These are phyloP conservation scores for Sardinella longiceps DNA, from an alignment of 2,797 vertebrate species.

Conservation along the genomic window DNA sequence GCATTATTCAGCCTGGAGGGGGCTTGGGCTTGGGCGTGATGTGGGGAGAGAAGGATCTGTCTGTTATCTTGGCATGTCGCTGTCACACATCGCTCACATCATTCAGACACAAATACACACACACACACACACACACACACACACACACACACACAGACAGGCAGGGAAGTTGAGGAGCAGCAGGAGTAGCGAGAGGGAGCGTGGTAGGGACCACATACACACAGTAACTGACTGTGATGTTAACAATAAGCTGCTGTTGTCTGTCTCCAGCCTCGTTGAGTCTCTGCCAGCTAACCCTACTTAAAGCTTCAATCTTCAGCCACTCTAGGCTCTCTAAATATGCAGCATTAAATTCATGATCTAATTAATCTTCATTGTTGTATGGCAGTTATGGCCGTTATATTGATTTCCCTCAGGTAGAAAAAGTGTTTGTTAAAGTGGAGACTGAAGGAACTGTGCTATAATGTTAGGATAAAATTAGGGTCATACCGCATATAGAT, in stretches of 20 bases:
- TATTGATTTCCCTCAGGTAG: no score
- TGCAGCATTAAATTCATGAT: no score
- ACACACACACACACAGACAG: neutral
- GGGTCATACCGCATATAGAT: no score
- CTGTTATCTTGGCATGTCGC: slow-evolving; percentile 12
- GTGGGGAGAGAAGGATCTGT: slow-evolving; percentile 11
- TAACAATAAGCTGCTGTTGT: neutral
- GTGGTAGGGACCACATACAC: neutral
- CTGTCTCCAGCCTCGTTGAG: neutral
- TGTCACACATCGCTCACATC: neutral
- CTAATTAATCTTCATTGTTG: no score
- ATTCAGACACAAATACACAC: neutral
- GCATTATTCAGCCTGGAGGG: slow-evolving; percentile 60
- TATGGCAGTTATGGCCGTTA: no score
- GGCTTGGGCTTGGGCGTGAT: neutral
- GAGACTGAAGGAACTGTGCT: no score
- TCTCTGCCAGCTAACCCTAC: neutral
- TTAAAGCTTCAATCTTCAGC: no score
- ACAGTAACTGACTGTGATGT: neutral
- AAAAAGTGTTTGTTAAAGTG: no score
- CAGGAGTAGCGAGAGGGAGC: neutral
- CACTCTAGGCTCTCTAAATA: neutral
- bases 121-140: neutral
- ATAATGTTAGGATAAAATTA: no score
- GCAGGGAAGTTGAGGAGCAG: slow-evolving; percentile 23